These are phyloP conservation scores for Ursus arctos DNA, from an alignment of 2,113 vertebrate genomes.

Conservation along the genomic window DNA sequence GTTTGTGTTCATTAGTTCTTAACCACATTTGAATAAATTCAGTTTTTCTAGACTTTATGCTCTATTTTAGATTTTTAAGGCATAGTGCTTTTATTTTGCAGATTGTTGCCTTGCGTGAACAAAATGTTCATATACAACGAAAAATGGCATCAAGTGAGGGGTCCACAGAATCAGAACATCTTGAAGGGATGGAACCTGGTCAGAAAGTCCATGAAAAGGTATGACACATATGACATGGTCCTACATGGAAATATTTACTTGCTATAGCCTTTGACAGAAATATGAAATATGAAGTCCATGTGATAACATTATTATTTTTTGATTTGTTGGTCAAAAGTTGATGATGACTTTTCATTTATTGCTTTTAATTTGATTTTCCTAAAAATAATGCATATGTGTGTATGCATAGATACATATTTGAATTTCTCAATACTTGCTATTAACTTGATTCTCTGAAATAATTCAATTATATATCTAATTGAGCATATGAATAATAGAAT, in stretches of 20 bases:
- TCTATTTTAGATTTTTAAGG: slow-evolving; percentile 60
- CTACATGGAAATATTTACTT: neutral
- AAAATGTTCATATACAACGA: slow-evolving; percentile 98
- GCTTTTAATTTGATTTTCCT: neutral
- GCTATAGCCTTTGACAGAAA: neutral
- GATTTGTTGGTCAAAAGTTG: neutral
- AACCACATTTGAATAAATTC: neutral
- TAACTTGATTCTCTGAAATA: neutral
- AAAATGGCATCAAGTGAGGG: slow-evolving; percentile 97
- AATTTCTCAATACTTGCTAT: neutral
- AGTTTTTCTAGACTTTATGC: neutral
- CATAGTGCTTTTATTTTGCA: slow-evolving; percentile 84
- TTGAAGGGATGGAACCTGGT: slow-evolving; percentile 94
- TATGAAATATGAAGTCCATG: neutral
- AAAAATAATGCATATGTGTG: neutral
- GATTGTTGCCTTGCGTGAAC: slow-evolving; percentile 98
- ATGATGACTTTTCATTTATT: neutral
- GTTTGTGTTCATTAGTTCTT: neutral
- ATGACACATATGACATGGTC: neutral
- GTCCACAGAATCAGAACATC: slow-evolving; percentile 91
- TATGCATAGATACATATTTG: neutral
- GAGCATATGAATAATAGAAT: neutral
- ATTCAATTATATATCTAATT: neutral
- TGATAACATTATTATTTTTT: neutral
- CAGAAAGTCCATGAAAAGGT: slow-evolving; percentile 98